Base-by-base conservation (phyloP, 2,797 vertebrate genomes). In the Gallinago nigripennis region DNA sequence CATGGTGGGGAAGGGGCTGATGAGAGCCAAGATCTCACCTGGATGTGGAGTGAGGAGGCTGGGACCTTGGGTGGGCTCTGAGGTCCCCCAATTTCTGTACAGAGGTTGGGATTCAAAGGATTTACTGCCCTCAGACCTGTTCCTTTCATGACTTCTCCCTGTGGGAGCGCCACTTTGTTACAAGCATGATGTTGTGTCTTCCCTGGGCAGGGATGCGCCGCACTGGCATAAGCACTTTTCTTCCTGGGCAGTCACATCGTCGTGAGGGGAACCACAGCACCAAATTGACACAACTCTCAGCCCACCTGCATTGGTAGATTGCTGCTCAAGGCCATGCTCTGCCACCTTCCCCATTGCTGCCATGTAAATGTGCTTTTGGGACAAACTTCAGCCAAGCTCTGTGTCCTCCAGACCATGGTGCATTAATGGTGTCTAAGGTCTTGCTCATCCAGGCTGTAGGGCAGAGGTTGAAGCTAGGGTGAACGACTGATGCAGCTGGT, bases 251-350 rank as follows among this genome's bases (percentile, higher is more conserved):
- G 46, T 2, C 8, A 8, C 35, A 43, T 3, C 23, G 71, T 66
- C 53, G 13, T 0, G 0, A 58, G 46, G 15, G 35, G 35, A 78
- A 18, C 33, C 33, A 3, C 0, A 1, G 18, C 2, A 33, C 11
- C 66, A 8, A 77, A 56, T 0, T 3, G 23, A 25, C 33, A 11
- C n/a, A 68, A 13, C 20, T n/a, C 78, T 33, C 61, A 64, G 56
- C 53, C 35, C 0, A 0, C 28, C 46, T 51, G 11, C 31, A 35
- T 76, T 86, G 56, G 30, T 21, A 61, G 18, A 17, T 31, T 35
- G 33, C 53, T 35, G 21, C 71, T 39, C 18, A 28, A 68, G 56
- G 7, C 43, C 33, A 3, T 41, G 35, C 39, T 75, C 45, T 56
- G 35, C 12, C 48, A 6, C 12, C 24, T 75, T 16, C 28, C 54